Percentiles rank a stretch among this genome's conserved stretches.
Conservation (phyloP, 2,797 vertebrate genomes). For the Lutjanus campechanus region DNA sequence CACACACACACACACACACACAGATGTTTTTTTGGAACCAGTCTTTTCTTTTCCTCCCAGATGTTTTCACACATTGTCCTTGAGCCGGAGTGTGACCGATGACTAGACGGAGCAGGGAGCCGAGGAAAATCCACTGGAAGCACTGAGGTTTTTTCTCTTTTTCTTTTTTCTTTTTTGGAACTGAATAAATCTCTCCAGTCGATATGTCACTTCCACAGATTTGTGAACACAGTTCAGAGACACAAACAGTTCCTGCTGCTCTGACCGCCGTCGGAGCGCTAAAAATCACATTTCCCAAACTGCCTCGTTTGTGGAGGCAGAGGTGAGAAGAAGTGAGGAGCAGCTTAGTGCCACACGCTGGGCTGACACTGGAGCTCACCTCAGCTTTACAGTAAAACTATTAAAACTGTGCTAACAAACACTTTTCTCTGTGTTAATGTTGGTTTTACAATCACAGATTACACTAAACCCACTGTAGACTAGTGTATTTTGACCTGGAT, state of each 20-base stretch:
- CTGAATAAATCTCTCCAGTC: slow-evolving; percentile 66
- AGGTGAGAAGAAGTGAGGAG: slow-evolving; percentile 45
- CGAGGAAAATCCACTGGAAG: slow-evolving; percentile 58
- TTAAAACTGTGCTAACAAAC: neutral
- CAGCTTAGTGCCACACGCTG: slow-evolving; percentile 45
- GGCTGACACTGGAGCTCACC: slow-evolving; percentile 19
- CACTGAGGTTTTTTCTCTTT: slow-evolving; percentile 24
- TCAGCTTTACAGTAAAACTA: slow-evolving; percentile 9
- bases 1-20: neutral
- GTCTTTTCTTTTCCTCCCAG: slow-evolving; percentile 37
- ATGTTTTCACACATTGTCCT: slow-evolving; percentile 46
- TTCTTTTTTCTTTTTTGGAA: slow-evolving; percentile 5
- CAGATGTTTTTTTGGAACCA: slow-evolving; percentile 6
- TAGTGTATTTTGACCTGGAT: no score
- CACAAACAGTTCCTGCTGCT: slow-evolving; percentile 38
- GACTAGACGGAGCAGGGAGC: slow-evolving; percentile 47
- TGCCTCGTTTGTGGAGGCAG: slow-evolving; percentile 56
- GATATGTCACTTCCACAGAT: slow-evolving; percentile 54
- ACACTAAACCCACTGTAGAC: neutral
- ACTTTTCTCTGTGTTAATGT: neutral
- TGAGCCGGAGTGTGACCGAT: slow-evolving; percentile 63
- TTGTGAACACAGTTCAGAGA: slow-evolving; percentile 30
- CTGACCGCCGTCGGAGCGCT: neutral
- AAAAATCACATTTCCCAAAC: slow-evolving; percentile 52
- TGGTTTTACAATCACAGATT: neutral